Conservation (phyloP, 2,113 vertebrate species). For the Scatophagus argus region DNA sequence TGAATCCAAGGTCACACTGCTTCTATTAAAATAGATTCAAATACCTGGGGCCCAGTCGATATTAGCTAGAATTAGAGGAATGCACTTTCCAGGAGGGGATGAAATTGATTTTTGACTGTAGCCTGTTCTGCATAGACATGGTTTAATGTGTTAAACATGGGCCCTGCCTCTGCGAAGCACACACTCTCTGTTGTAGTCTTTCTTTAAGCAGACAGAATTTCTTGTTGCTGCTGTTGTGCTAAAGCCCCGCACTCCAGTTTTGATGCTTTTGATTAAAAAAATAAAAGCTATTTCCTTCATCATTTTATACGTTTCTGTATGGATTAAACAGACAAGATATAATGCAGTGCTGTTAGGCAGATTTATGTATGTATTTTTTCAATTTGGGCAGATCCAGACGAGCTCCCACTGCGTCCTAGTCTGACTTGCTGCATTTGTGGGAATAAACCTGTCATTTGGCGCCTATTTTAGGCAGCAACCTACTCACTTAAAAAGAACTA, state of each 20-base stretch:
- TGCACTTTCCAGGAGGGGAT: slow-evolving; percentile 44
- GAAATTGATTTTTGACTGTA: slow-evolving; percentile 57
- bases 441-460: too few relatives aligned
- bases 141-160: slow-evolving; percentile 61
- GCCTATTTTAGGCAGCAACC: too few relatives aligned
- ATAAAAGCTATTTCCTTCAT: too few relatives aligned
- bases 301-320: neutral
- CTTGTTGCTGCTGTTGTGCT: neutral
- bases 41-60: slow-evolving; percentile 52
- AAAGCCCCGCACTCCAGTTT: neutral
- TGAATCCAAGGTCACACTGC: slow-evolving; percentile 60
- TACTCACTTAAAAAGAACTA: too few relatives aligned
- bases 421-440: too few relatives aligned
- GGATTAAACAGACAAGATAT: neutral
- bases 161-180: neutral
- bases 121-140: slow-evolving; percentile 39
- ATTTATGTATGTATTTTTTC: too few relatives aligned
- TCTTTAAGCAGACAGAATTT: neutral
- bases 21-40: slow-evolving; percentile 46
- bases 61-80: slow-evolving; percentile 51
- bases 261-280: neutral
- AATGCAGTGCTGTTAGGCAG: neutral
- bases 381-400: neutral
- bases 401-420: too few relatives aligned
- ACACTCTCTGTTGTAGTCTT: neutral